Evolutionary conservation across 1,140 invertebrate genomes (phyloP).

Genomic region (Conus ventricosus): DNA sequence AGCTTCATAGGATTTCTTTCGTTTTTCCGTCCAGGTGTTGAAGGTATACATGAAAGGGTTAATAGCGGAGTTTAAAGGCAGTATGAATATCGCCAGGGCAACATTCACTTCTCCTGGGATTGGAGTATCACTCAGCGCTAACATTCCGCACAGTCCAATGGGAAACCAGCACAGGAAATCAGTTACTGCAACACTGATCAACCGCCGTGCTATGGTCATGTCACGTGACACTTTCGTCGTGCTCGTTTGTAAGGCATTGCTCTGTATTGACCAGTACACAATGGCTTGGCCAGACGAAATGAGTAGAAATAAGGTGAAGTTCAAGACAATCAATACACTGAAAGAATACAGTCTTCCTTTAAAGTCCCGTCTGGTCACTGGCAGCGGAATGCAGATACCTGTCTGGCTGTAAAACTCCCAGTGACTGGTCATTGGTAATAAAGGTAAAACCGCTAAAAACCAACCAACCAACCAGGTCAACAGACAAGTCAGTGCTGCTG

Average conservation of each 20-base stretch:
- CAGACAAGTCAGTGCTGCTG: no score
- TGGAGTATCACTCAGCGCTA: no score
- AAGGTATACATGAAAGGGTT: no score
- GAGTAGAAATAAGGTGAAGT: conserved; percentile 35
- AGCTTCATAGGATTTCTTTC: neutral
- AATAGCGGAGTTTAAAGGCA: no score
- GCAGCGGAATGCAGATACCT: neutral
- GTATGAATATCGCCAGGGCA: no score
- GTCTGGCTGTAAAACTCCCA: conserved; percentile 1
- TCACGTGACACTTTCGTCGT: conserved; percentile 3
- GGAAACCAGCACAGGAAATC: no score
- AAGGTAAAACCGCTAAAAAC: conserved; percentile 28
- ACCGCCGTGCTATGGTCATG: conserved; percentile 30
- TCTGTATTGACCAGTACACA: conserved; percentile 26
- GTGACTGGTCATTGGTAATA: conserved; percentile 24
- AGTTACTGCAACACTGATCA: no score
- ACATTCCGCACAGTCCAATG: no score
- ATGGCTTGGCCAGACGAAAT: conserved; percentile 48
- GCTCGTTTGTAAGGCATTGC: conserved; percentile 10
- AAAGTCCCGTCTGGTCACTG: conserved; percentile 47
- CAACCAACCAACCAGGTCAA: conserved; percentile 21
- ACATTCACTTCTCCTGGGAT: no score
- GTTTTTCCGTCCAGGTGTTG: neutral
- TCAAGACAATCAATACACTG: no score
- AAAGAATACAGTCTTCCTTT: conserved; percentile 38